These are phyloP conservation scores for Centropyge bicolor DNA, from an alignment of 2,797 vertebrate genomes.

Conservation along the genomic window DNA sequence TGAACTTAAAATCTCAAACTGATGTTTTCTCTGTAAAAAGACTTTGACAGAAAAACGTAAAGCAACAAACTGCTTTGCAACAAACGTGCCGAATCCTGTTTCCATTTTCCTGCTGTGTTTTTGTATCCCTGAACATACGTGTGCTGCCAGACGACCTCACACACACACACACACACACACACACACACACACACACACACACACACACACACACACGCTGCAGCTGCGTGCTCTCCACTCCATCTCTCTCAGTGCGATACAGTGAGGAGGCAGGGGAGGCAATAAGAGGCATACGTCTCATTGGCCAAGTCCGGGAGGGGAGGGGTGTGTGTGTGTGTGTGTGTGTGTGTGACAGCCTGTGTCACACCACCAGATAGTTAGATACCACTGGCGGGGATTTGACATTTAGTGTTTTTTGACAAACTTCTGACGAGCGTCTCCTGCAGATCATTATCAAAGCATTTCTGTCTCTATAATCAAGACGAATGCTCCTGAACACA, in stretches of 20 bases:
- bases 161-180: constrained; percentile 28
- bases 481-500: constrained; percentile 82
- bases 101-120: constrained; percentile 59
- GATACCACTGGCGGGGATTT: constrained; percentile 74
- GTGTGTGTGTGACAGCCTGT: constrained; percentile 43
- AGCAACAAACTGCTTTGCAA: constrained; percentile 51
- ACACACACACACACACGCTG: constrained; percentile 7
- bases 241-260: constrained; percentile 62
- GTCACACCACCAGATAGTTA: constrained; percentile 70
- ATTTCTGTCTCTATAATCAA: constrained; percentile 84
- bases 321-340: constrained; percentile 29
- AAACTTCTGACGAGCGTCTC: constrained; percentile 83
- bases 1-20: no score
- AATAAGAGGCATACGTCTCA: constrained; percentile 76
- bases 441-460: constrained; percentile 85
- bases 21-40: background rate
- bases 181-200: constrained; percentile 23
- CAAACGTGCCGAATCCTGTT: constrained; percentile 41
- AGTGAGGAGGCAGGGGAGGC: constrained; percentile 66
- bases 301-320: constrained; percentile 55
- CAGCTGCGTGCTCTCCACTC: constrained; percentile 71
- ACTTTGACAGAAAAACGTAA: constrained; percentile 14
- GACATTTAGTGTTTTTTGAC: constrained; percentile 83
- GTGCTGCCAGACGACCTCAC: constrained; percentile 34
- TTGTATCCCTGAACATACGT: constrained; percentile 57